These are phyloP conservation scores for Bufo bufo DNA, from an alignment of 2,113 vertebrate species.

Conservation along the genomic window DNA sequence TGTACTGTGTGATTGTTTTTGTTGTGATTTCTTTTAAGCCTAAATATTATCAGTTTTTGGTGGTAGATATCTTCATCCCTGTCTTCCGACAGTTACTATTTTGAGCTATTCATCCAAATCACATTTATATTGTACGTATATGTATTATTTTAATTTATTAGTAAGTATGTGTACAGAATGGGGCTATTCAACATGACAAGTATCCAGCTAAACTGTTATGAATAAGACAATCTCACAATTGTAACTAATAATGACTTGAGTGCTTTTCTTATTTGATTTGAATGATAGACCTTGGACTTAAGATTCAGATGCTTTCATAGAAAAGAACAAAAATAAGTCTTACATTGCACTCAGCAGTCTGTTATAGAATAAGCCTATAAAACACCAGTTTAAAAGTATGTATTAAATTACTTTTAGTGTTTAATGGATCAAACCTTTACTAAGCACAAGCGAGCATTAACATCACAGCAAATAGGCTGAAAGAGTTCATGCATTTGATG, in stretches of 20 bases:
- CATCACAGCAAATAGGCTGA: conserved; percentile 4
- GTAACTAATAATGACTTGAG: neutral
- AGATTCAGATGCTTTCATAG: neutral
- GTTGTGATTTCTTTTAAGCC: too few relatives aligned
- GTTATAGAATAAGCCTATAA: neutral
- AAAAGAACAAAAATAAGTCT: neutral
- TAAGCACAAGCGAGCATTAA: neutral
- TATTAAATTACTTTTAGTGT: conserved; percentile 25
- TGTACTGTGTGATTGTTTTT: too few relatives aligned
- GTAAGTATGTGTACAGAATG: neutral
- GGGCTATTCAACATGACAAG: too few relatives aligned
- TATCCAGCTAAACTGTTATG: too few relatives aligned
- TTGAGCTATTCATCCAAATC: too few relatives aligned
- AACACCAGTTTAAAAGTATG: conserved; percentile 4
- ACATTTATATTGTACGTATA: too few relatives aligned
- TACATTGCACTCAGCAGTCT: neutral
- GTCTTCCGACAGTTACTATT: too few relatives aligned
- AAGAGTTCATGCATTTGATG: conserved; percentile 21
- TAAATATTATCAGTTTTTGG: too few relatives aligned
- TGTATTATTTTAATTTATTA: too few relatives aligned
- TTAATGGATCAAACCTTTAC: conserved; percentile 28
- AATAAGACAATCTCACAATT: neutral
- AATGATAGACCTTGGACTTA: neutral
- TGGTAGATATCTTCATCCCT: too few relatives aligned
- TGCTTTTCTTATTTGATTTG: neutral